phyloP scores from a whole-genome alignment of 1,140 invertebrate species.

The Meteorus sp. region DNA sequence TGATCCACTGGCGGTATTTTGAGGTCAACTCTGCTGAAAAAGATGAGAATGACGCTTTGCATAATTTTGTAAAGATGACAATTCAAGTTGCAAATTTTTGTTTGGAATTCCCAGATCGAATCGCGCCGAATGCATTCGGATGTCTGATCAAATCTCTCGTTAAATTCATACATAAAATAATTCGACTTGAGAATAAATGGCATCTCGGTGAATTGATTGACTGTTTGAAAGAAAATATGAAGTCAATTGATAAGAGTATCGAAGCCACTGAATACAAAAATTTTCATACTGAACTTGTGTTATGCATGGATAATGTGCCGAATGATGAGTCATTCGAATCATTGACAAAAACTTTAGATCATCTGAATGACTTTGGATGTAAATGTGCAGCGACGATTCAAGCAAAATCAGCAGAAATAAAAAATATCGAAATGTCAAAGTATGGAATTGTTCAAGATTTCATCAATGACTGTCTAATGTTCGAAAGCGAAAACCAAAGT shows the following conservation, averaged over 20 bases:
- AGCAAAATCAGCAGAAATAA: neutral
- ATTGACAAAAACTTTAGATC: constrained; percentile 5
- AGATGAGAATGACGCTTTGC: constrained; percentile 27
- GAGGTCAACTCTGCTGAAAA: constrained; percentile 20
- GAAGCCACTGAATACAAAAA: constrained; percentile 26
- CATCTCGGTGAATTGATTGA: constrained; percentile 19
- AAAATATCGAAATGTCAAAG: constrained; percentile 4
- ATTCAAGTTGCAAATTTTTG: constrained; percentile 41
- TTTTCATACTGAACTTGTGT: constrained; percentile 18
- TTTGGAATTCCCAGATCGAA: constrained; percentile 35
- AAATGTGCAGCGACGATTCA: constrained; percentile 24
- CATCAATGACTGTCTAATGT: constrained; percentile 34
- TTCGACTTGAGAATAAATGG: constrained; percentile 6
- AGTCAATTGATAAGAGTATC: constrained; percentile 25
- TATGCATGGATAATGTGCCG: constrained; percentile 18
- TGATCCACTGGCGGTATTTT: constrained; percentile 29
- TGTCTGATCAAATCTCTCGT: constrained; percentile 30
- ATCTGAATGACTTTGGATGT: constrained; percentile 24
- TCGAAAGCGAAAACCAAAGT: constrained; percentile 16
- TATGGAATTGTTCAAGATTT: constrained; percentile 30
- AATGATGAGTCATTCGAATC: constrained; percentile 16
- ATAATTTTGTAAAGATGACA: constrained; percentile 37
- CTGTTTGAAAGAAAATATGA: constrained; percentile 24
- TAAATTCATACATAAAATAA: constrained; percentile 19
- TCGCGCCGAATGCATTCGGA: constrained; percentile 23